Evolutionary conservation across 2,888 invertebrate genomes (phyloP).

Genomic region (Eupeodes latifasciatus): DNA sequence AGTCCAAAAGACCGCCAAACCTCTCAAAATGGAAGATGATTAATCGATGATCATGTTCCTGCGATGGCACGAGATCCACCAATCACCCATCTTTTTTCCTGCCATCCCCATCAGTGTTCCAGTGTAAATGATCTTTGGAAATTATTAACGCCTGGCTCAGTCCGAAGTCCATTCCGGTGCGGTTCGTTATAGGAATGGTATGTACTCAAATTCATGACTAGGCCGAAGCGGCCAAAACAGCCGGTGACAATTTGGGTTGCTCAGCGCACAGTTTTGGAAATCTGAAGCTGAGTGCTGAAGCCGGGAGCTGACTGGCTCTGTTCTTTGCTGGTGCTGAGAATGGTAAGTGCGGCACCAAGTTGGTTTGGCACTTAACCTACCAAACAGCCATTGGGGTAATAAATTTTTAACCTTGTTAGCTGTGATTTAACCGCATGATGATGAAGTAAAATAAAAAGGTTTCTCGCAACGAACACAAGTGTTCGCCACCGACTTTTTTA

Average conservation of each 20-base stretch:
- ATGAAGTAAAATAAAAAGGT: background rate
- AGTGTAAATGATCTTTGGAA: conserved; percentile 10
- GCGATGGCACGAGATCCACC: conserved; percentile 25
- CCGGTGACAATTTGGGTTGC: conserved; percentile 22
- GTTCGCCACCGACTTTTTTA: conserved; percentile 18
- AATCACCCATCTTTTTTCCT: conserved; percentile 4
- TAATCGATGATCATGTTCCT: conserved; percentile 30
- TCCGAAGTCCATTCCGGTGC: background rate
- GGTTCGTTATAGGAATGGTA: too few relatives aligned
- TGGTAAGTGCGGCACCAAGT: conserved; percentile 11
- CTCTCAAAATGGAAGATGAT: conserved; percentile 40
- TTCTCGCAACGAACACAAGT: conserved; percentile 20
- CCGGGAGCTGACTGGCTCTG: background rate
- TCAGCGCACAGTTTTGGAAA: background rate
- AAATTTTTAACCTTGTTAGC: conserved; percentile 20
- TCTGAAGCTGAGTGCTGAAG: background rate
- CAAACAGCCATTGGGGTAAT: conserved; percentile 18
- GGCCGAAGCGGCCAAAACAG: conserved; percentile 1
- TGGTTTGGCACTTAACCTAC: conserved; percentile 37
- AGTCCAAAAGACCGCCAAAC: background rate
- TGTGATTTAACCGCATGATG: background rate
- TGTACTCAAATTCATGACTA: background rate
- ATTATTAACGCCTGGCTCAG: conserved; percentile 10
- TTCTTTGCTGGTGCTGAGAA: background rate
- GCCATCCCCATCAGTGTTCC: background rate